Conservation (phyloP, 2,797 vertebrate genomes). For the Tapera naevia region DNA sequence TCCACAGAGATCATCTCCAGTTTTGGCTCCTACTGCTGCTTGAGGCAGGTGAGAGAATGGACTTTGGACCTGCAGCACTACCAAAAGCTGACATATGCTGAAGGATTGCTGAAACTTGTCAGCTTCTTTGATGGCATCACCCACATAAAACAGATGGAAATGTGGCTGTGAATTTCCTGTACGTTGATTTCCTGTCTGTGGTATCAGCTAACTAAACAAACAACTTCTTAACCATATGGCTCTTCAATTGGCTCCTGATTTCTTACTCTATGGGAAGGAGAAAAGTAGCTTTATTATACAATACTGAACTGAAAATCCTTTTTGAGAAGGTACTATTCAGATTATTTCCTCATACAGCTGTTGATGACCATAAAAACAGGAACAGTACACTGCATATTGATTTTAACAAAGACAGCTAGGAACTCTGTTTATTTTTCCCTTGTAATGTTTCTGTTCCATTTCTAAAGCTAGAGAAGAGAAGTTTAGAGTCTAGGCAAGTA, state of each 20-base stretch:
- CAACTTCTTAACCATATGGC: conserved; percentile 60
- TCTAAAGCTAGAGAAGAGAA: neutral
- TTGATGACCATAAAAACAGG: neutral
- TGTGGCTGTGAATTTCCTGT: conserved; percentile 61
- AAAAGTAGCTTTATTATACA: neutral
- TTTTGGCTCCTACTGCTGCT: conserved; percentile 3
- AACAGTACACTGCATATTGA: neutral
- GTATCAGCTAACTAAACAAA: conserved; percentile 61
- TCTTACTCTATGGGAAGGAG: neutral
- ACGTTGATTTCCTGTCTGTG: conserved; percentile 60
- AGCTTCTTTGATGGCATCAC: conserved; percentile 59
- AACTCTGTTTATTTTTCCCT: neutral
- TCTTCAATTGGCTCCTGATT: conserved; percentile 1
- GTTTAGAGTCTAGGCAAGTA: neutral
- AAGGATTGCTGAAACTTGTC: conserved; percentile 49
- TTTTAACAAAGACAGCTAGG: neutral
- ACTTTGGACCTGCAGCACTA: conserved; percentile 9
- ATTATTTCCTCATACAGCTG: neutral
- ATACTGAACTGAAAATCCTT: conserved; percentile 1
- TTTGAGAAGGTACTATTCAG: neutral
- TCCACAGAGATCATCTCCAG: neutral
- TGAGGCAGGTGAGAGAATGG: conserved; percentile 33
- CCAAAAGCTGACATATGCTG: conserved; percentile 47
- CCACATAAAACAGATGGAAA: conserved; percentile 65
- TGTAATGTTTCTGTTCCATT: neutral